phyloP scores from a whole-genome alignment of 2,888 invertebrate genomes.

The Hyppa rectilinea region DNA sequence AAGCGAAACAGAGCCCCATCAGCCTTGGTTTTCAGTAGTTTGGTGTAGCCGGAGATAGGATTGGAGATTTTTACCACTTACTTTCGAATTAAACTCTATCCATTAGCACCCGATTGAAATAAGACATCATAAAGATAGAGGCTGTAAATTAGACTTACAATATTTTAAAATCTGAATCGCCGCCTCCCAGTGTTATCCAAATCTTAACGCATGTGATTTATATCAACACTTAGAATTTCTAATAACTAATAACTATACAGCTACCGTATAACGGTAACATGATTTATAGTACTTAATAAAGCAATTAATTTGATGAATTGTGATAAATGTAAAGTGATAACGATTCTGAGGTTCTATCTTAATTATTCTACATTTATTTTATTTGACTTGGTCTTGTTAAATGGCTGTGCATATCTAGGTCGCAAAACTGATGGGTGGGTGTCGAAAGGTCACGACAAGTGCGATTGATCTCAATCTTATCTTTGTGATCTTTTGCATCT shows the following conservation, averaged over 20 bases:
- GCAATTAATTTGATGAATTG: conserved; percentile 67
- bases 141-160: conserved; percentile 39
- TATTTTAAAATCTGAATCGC: conserved; percentile 39
- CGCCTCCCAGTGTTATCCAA: conserved; percentile 41
- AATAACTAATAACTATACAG: conserved; percentile 58
- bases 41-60: too few relatives aligned
- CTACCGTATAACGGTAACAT: conserved; percentile 64
- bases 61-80: neutral
- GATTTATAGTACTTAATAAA: conserved; percentile 68
- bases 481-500: neutral
- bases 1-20: too few relatives aligned
- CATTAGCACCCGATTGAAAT: conserved; percentile 33
- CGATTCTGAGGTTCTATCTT: conserved; percentile 21
- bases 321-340: conserved; percentile 42
- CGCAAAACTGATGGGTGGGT: neutral
- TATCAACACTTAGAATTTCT: conserved; percentile 51
- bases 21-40: too few relatives aligned
- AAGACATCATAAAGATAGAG: conserved; percentile 32
- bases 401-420: neutral
- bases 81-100: conserved; percentile 6
- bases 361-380: conserved; percentile 33
- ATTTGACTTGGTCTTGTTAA: conserved; percentile 6
- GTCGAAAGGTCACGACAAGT: neutral
- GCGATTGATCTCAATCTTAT: neutral
- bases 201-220: conserved; percentile 51